Conservation (phyloP, 2,113 vertebrate genomes). For the Chlorodrepanis virens region DNA sequence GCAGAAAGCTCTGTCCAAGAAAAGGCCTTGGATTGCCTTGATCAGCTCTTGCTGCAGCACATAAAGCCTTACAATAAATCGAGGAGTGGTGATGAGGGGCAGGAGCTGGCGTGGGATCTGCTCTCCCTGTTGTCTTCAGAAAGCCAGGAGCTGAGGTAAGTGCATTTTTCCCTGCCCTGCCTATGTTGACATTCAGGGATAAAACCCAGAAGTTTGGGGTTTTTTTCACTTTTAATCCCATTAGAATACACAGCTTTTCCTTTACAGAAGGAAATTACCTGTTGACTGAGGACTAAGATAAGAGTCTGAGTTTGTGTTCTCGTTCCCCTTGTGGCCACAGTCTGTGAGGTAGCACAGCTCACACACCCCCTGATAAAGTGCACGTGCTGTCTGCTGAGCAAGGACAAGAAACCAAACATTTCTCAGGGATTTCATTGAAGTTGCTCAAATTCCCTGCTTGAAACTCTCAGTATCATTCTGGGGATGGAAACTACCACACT, state of each 20-base stretch:
- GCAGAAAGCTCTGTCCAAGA: slow-evolving; percentile 85
- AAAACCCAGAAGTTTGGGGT: background rate
- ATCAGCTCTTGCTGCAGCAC: slow-evolving; percentile 81
- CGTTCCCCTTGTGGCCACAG: background rate
- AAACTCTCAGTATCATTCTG: background rate
- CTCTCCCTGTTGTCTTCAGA: slow-evolving; percentile 81
- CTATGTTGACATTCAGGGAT: background rate
- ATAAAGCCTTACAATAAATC: slow-evolving; percentile 71
- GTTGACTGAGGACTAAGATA: background rate
- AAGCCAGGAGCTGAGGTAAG: slow-evolving; percentile 82
- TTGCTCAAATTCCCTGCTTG: background rate
- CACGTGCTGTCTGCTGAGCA: background rate
- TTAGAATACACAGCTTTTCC: background rate
- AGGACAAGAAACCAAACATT: background rate
- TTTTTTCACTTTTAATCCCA: background rate
- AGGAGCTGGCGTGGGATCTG: slow-evolving; percentile 86
- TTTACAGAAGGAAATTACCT: background rate
- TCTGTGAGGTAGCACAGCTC: background rate
- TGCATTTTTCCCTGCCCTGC: background rate
- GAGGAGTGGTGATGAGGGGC: slow-evolving; percentile 42
- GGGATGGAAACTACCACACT: background rate
- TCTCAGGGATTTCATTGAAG: background rate
- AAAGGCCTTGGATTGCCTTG: slow-evolving; percentile 87
- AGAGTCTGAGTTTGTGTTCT: background rate
- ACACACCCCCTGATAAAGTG: background rate